These are phyloP conservation scores for Notolepis coatsorum DNA, from an alignment of 2,797 vertebrate species.

Conservation along the genomic window DNA sequence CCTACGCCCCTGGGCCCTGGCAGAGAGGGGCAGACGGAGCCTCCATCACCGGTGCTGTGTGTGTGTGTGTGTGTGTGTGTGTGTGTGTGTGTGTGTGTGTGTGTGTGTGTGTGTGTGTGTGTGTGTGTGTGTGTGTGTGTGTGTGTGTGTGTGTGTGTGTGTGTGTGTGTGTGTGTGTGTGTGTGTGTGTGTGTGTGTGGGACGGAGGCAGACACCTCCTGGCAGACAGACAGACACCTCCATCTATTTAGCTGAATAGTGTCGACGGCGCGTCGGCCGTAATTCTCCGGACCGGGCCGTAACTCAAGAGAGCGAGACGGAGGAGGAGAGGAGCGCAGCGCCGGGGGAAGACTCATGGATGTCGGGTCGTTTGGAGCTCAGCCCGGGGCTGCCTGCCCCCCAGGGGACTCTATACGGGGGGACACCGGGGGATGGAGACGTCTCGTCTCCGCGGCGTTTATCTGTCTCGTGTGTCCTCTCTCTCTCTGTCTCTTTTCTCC, in stretches of 20 bases:
- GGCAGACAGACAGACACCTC: too few species aligned
- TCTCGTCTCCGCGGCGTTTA: constrained; percentile 18
- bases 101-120: too few species aligned
- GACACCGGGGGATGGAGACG: constrained; percentile 35
- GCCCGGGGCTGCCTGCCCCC: not conserved
- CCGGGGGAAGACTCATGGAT: constrained; percentile 21
- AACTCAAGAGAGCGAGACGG: constrained; percentile 4
- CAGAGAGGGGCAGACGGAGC: too few species aligned
- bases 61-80: too few species aligned
- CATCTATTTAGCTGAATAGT: not conserved
- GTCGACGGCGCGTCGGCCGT: not conserved
- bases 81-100: too few species aligned
- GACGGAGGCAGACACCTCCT: too few species aligned
- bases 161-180: too few species aligned
- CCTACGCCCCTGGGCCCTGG: too few species aligned
- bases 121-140: too few species aligned
- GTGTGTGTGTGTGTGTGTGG: too few species aligned
- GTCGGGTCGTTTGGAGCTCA: constrained; percentile 6
- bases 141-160: too few species aligned
- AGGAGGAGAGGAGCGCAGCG: constrained; percentile 12
- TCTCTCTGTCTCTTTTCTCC: not conserved
- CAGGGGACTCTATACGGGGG: not conserved
- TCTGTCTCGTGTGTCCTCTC: constrained; percentile 4
- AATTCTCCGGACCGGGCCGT: not conserved
- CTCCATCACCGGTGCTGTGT: too few species aligned